These are phyloP conservation scores for Garrulus glandarius DNA, from an alignment of 2,797 vertebrate genomes.

Conservation along the genomic window DNA sequence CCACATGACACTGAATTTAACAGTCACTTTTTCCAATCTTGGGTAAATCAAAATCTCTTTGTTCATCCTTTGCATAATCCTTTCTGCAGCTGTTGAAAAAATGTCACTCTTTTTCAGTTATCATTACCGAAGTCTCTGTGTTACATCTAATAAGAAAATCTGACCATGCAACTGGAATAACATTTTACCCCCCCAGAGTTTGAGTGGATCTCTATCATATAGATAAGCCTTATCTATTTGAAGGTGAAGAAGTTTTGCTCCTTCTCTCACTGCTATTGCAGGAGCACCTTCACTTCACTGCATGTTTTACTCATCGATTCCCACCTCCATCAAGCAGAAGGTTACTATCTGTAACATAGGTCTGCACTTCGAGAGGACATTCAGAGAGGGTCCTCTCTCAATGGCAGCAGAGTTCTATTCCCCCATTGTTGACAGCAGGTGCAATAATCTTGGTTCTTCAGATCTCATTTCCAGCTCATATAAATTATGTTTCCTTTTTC, in stretches of 20 bases:
- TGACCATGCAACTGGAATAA: background rate
- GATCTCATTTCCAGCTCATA: background rate
- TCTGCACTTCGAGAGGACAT: background rate
- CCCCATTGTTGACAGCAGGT: background rate
- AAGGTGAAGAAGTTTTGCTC: background rate
- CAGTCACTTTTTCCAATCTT: background rate
- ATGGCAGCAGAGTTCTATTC: background rate
- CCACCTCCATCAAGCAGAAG: background rate
- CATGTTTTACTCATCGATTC: background rate
- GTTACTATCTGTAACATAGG: too few species aligned
- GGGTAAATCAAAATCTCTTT: background rate
- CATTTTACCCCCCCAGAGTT: accelerated
- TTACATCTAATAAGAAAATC: background rate
- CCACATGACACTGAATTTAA: background rate
- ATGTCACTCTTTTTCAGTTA: background rate
- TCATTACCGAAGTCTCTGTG: background rate
- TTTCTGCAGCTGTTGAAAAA: background rate
- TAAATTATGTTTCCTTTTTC: background rate
- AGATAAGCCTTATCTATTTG: background rate
- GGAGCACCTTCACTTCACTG: background rate
- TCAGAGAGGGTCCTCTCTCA: background rate
- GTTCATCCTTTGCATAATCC: background rate
- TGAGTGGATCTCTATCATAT: background rate
- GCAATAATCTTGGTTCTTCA: background rate
- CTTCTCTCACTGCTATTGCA: background rate